A percentile compares a stretch with the other conserved stretches of the same genome.
phyloP scores from a whole-genome alignment of 2,888 invertebrate species.

The Drosophila kuntzei region DNA sequence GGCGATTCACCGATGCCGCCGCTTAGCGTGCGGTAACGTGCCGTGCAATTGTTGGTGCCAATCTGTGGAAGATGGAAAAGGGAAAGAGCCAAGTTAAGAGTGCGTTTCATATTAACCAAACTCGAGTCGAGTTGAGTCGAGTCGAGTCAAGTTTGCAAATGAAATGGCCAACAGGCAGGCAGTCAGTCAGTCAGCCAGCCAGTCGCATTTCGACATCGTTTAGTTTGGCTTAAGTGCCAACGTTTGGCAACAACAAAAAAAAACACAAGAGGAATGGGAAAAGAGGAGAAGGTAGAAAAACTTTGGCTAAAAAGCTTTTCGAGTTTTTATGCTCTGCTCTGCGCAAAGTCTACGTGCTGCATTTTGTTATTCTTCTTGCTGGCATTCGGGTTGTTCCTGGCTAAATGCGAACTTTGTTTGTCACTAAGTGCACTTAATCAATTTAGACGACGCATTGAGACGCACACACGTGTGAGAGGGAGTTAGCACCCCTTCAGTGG shows the following conservation, averaged over 20 bases:
- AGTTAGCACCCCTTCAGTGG: not conserved
- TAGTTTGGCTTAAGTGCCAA: slow-evolving; percentile 74
- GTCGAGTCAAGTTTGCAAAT: slow-evolving; percentile 69
- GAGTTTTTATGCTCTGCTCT: slow-evolving; percentile 54
- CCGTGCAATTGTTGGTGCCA: slow-evolving; percentile 86
- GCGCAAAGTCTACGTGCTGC: slow-evolving; percentile 56
- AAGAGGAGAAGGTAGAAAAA: slow-evolving; percentile 41
- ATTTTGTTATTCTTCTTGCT: slow-evolving; percentile 54
- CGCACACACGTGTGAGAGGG: slow-evolving; percentile 17
- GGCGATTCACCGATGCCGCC: slow-evolving; percentile 87
- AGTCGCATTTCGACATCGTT: slow-evolving; percentile 61
- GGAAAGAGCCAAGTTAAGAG: slow-evolving; percentile 29
- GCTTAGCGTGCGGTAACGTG: slow-evolving; percentile 86
- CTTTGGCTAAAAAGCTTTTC: slow-evolving; percentile 79
- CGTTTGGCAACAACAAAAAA: slow-evolving; percentile 22
- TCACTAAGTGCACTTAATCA: slow-evolving; percentile 85
- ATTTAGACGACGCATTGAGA: slow-evolving; percentile 77
- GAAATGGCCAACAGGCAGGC: slow-evolving; percentile 59
- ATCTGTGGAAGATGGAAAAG: slow-evolving; percentile 74
- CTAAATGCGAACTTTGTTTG: slow-evolving; percentile 81
- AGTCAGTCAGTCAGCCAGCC: slow-evolving; percentile 5
- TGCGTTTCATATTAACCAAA: slow-evolving; percentile 39
- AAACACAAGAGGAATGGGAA: too few relatives aligned
- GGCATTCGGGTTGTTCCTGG: slow-evolving; percentile 32
- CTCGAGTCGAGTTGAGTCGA: slow-evolving; percentile 48